phyloP scores from a whole-genome alignment of 2,797 vertebrate genomes.

The Argya squamiceps region DNA sequence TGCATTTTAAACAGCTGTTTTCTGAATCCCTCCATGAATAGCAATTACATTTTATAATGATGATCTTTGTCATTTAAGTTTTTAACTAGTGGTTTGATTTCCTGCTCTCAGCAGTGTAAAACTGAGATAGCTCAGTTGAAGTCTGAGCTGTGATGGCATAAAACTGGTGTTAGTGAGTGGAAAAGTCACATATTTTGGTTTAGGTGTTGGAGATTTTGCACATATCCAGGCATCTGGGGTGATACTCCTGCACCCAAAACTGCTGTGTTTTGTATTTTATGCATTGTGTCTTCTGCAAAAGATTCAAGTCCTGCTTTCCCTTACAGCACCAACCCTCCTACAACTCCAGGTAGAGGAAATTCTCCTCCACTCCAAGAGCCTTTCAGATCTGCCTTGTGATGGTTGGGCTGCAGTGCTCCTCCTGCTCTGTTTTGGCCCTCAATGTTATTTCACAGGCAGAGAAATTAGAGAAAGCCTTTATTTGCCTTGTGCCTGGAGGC shows the following conservation, averaged over 20 bases:
- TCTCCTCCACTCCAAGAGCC: background rate
- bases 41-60: conserved; percentile 40
- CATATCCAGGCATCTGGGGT: background rate
- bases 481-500: background rate
- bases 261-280: background rate
- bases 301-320: background rate
- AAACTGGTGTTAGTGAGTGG: background rate
- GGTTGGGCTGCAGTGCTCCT: background rate
- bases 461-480: background rate
- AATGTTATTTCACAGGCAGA: background rate
- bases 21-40: conserved; percentile 14
- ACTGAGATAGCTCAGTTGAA: background rate
- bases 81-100: conserved; percentile 25
- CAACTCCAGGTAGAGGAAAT: background rate
- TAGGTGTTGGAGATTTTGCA: background rate
- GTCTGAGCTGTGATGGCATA: background rate
- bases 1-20: conserved; percentile 53
- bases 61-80: conserved; percentile 38
- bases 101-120: background rate
- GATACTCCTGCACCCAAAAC: background rate
- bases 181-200: background rate
- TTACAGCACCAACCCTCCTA: background rate
- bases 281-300: background rate
- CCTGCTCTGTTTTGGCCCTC: background rate
- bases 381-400: background rate